phyloP scores from a whole-genome alignment of 2,797 vertebrate genomes.

The Myotis findleyi region DNA sequence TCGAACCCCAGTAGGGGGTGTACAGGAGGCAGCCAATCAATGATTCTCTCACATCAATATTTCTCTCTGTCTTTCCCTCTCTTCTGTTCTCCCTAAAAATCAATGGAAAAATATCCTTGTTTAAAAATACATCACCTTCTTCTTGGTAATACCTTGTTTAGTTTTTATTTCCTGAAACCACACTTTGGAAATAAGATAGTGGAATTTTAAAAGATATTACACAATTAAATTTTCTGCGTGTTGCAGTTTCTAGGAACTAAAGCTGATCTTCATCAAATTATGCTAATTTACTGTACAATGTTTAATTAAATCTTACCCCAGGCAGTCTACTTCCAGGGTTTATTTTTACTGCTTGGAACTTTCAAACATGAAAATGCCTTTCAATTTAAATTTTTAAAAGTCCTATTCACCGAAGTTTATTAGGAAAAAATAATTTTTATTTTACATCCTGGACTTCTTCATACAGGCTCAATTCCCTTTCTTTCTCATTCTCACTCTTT shows the following conservation, averaged over 20 bases:
- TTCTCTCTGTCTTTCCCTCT: no score
- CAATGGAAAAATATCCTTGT: no score
- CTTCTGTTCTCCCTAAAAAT: no score
- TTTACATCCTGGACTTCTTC: slow-evolving; percentile 39
- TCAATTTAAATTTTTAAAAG: slow-evolving; percentile 63
- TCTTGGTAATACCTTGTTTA: slow-evolving; percentile 53
- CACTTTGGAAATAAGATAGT: slow-evolving; percentile 55
- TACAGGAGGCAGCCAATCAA: no score
- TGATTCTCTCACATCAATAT: no score
- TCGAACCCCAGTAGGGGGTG: no score
- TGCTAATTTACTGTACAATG: slow-evolving; percentile 77
- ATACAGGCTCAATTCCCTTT: background rate
- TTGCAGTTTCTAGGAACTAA: slow-evolving; percentile 75
- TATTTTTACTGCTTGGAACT: slow-evolving; percentile 79
- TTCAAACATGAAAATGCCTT: slow-evolving; percentile 73
- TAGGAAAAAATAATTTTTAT: background rate
- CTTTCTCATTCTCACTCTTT: background rate
- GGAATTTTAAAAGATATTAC: slow-evolving; percentile 70
- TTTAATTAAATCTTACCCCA: slow-evolving; percentile 78
- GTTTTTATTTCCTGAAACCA: slow-evolving; percentile 68
- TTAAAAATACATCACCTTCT: slow-evolving; percentile 27
- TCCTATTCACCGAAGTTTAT: background rate
- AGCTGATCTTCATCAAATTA: slow-evolving; percentile 75
- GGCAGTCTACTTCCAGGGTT: slow-evolving; percentile 66
- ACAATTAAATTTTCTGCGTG: slow-evolving; percentile 65